Conservation (phyloP, 2,797 vertebrate species). For the Neomorphus geoffroyi region DNA sequence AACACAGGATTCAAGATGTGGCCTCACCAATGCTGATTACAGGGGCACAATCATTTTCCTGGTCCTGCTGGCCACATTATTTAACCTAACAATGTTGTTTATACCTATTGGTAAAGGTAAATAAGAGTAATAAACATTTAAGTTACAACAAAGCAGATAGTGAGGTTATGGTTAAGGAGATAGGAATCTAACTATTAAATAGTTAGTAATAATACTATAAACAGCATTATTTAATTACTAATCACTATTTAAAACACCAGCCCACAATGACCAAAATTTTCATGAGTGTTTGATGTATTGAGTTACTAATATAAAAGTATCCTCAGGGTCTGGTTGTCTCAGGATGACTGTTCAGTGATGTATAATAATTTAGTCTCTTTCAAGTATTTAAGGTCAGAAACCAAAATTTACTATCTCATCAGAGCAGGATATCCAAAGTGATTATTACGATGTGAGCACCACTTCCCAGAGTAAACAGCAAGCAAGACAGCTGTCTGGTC, state of each 20-base stretch:
- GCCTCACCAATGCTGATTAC: too few species aligned
- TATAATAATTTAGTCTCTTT: not conserved
- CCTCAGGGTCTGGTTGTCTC: not conserved
- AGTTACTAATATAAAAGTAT: rapidly evolving
- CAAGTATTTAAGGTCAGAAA: not conserved
- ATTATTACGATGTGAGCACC: rapidly evolving
- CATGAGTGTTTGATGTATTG: not conserved
- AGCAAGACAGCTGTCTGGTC: not conserved
- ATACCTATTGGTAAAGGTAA: rapidly evolving
- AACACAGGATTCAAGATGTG: too few species aligned
- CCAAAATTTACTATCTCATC: rapidly evolving
- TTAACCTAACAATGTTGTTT: not conserved
- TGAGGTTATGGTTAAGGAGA: not conserved
- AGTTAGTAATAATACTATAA: not conserved
- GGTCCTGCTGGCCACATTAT: too few species aligned
- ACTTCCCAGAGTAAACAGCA: rapidly evolving
- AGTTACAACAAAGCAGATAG: rapidly evolving
- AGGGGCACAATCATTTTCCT: too few species aligned
- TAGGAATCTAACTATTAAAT: not conserved
- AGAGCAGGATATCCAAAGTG: not conserved
- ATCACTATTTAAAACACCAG: not conserved
- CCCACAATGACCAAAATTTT: not conserved
- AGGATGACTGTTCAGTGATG: not conserved
- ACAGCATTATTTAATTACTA: not conserved
- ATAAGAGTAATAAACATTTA: rapidly evolving